Percentiles rank a stretch among this genome's conserved stretches.
These are phyloP conservation scores for Tenebrosternarchus preto DNA, from an alignment of 2,113 vertebrate species.

Conservation along the genomic window DNA sequence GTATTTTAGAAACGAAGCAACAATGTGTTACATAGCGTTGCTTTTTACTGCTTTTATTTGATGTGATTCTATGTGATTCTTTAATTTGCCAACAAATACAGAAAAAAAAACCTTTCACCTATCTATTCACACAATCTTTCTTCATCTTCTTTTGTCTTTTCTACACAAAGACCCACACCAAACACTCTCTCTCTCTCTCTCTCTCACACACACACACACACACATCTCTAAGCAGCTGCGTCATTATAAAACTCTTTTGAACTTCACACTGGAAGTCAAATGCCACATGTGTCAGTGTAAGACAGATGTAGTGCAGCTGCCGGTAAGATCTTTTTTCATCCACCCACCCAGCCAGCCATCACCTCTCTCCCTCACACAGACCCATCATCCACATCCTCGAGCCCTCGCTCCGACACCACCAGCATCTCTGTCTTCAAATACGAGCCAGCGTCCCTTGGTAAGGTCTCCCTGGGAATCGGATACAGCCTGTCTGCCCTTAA, in stretches of 20 bases:
- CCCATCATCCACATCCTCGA: constrained; percentile 6
- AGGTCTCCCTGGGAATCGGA: background rate
- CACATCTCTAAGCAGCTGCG: constrained; percentile 71
- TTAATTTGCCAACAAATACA: too few species aligned
- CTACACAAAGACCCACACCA: constrained; percentile 38
- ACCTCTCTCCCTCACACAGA: constrained; percentile 1
- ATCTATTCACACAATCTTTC: background rate
- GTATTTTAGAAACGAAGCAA: too few species aligned
- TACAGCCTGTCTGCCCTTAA: background rate
- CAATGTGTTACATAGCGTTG: too few species aligned
- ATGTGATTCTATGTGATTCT: too few species aligned
- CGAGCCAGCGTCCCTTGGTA: constrained; percentile 26
- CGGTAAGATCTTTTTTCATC: constrained; percentile 66
- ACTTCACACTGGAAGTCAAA: constrained; percentile 78
- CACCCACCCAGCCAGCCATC: constrained; percentile 40
- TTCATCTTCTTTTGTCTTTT: constrained; percentile 3
- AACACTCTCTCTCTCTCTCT: too few species aligned
- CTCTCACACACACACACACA: constrained; percentile 55
- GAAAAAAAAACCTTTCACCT: constrained; percentile 6
- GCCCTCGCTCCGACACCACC: constrained; percentile 18
- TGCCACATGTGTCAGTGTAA: constrained; percentile 76
- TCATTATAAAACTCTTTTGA: constrained; percentile 79
- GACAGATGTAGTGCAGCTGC: constrained; percentile 80
- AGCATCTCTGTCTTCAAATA: constrained; percentile 14
- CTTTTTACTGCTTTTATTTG: too few species aligned